Evolutionary conservation across 2,888 invertebrate genomes (phyloP), one percentile per base, ranked within the genome.

Genomic region (Cerastis rubricosa): DNA sequence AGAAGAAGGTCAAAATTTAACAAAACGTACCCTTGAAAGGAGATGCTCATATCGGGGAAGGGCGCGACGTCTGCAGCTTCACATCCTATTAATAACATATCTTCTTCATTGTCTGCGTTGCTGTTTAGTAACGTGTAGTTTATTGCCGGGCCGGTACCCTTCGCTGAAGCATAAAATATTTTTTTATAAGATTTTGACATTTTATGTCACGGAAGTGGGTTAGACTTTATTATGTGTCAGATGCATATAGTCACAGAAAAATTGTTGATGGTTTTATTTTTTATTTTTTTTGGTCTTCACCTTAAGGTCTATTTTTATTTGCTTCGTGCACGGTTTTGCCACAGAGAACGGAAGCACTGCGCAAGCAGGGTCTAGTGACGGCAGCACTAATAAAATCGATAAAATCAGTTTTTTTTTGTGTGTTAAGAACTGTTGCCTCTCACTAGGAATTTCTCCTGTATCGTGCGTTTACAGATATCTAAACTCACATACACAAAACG

Each of bases 11-110:
- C 51, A 19, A 74, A 35, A 11, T 45, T 47, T 49, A 51, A 45
- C 11, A 40, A 57, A 45, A 85, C 90, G 77, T 71, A 95, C 95
- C 93, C 92, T 81, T 93, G 87, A 29, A 95, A 71, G 35, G 85
- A 89, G 68, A 96, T 84, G 35, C 83, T 70, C 64, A 96, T 87
- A 25, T 92, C 90, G 1, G 96, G 95, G 45, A 86, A 80, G 2
- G 96, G 96, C 17, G 96, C 93, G 25, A 95, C 95, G 61, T 89
- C 90, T 7, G 71, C 81, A 19, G 94, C 96, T 69, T 85, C 87
- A 81, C 96, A 96, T 78, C 92, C 88, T 76, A 95, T 87, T 65
- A 89, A 61, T 40, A 93, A 89, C 40, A 91, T 90, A 0, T 91
- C 89, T 0, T 90, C 90, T 2, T 84, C 87, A 73, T 91, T 91